These are phyloP conservation scores for Drosophila subobscura DNA, from an alignment of 1,140 invertebrate genomes.

Conservation along the genomic window DNA sequence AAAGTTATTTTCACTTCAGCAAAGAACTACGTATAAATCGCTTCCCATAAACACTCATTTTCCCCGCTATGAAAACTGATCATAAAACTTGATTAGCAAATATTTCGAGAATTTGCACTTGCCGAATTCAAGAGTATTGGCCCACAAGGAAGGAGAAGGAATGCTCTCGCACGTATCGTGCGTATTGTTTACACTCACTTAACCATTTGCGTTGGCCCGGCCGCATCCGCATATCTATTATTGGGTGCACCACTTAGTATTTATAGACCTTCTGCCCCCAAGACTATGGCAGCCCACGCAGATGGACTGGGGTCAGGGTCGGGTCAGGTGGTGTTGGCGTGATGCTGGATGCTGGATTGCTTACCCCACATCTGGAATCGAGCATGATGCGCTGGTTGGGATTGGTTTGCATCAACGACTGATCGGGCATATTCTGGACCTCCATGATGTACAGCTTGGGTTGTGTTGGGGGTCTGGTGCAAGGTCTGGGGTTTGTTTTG, in stretches of 20 bases:
- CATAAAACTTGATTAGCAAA: slow-evolving; percentile 23
- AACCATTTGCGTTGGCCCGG: slow-evolving; percentile 21
- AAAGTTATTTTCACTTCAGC: no score
- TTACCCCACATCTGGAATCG: slow-evolving; percentile 78
- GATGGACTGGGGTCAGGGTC: neutral
- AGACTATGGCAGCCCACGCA: slow-evolving; percentile 6
- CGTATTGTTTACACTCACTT: slow-evolving; percentile 47
- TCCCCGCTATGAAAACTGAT: neutral
- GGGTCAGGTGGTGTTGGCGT: neutral
- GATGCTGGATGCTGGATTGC: slow-evolving; percentile 3
- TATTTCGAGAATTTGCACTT: slow-evolving; percentile 42
- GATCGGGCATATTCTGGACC: slow-evolving; percentile 69
- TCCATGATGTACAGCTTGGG: slow-evolving; percentile 52
- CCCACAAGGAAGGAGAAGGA: neutral
- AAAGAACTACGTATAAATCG: no score
- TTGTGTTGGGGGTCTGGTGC: neutral
- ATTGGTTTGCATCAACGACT: slow-evolving; percentile 54
- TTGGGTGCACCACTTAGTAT: slow-evolving; percentile 54
- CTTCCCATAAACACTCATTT: no score
- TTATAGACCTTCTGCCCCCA: slow-evolving; percentile 37
- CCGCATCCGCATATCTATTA: slow-evolving; percentile 46
- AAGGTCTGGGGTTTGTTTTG: slow-evolving; percentile 7
- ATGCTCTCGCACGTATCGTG: slow-evolving; percentile 3
- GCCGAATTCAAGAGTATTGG: slow-evolving; percentile 21
- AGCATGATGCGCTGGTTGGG: slow-evolving; percentile 54